These are phyloP conservation scores for Drosophila subpulchrella DNA, from an alignment of 1,140 invertebrate genomes.

Conservation along the genomic window DNA sequence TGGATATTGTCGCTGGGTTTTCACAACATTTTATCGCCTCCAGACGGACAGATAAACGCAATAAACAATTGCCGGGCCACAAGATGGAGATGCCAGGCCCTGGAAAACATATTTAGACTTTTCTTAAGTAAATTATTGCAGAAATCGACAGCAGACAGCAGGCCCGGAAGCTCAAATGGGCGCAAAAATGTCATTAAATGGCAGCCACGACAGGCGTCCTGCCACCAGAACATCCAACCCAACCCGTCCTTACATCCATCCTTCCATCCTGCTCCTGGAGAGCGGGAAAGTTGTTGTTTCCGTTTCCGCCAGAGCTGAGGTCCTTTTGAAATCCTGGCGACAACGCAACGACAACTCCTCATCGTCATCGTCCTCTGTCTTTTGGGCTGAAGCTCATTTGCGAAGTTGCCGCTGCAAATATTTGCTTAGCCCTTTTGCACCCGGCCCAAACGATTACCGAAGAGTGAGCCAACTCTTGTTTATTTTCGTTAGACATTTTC, in stretches of 20 bases:
- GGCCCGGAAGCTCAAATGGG: conserved; percentile 73
- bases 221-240: conserved; percentile 8
- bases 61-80: conserved; percentile 64
- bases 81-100: neutral
- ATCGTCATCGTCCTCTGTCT: conserved; percentile 32
- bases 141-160: conserved; percentile 61
- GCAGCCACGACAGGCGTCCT: conserved; percentile 35
- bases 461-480: conserved; percentile 33
- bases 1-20: conserved; percentile 78
- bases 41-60: conserved; percentile 71
- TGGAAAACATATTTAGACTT: conserved; percentile 65
- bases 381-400: conserved; percentile 62
- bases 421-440: conserved; percentile 77
- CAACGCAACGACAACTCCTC: conserved; percentile 40
- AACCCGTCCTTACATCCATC: conserved; percentile 4
- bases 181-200: conserved; percentile 79
- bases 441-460: conserved; percentile 51
- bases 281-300: conserved; percentile 76
- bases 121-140: conserved; percentile 80
- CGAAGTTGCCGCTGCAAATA: conserved; percentile 75
- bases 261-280: conserved; percentile 22
- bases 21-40: conserved; percentile 73
- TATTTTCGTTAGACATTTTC: conserved; percentile 62
- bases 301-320: conserved; percentile 69
- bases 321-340: conserved; percentile 61